Conservation (phyloP, 2,113 vertebrate species). For the Heteronetta atricapilla region DNA sequence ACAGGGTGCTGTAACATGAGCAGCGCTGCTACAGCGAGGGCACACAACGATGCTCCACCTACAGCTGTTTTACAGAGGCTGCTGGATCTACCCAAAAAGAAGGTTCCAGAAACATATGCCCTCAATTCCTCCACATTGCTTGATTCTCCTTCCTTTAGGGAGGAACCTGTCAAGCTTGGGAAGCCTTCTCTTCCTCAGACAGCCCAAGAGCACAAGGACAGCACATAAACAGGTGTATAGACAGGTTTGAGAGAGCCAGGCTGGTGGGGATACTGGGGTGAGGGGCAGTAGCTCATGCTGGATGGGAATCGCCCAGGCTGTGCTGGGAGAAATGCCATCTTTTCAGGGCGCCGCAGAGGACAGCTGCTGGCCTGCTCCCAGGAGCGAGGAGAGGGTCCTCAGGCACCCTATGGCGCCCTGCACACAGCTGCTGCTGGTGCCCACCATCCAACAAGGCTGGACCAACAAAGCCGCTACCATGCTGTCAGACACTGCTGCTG, state of each 20-base stretch:
- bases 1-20: background rate
- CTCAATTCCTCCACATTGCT: background rate
- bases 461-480: fast-evolving
- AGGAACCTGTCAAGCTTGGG: background rate
- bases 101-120: background rate
- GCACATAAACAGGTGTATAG: background rate
- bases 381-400: background rate
- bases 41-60: background rate
- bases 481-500: background rate
- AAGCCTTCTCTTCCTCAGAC: background rate
- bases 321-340: fast-evolving
- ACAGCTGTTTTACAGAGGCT: background rate
- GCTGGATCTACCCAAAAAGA: background rate
- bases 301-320: background rate
- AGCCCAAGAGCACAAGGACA: background rate
- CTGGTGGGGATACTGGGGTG: fast-evolving
- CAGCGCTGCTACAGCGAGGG: background rate
- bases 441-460: background rate
- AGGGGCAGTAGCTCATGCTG: background rate
- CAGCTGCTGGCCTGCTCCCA: background rate
- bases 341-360: background rate
- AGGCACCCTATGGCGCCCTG: fast-evolving
- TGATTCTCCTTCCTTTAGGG: background rate
- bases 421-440: background rate
- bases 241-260: background rate